Evolutionary conservation across 2,113 vertebrate genomes (phyloP).

Genomic region (Grallaria varia): DNA sequence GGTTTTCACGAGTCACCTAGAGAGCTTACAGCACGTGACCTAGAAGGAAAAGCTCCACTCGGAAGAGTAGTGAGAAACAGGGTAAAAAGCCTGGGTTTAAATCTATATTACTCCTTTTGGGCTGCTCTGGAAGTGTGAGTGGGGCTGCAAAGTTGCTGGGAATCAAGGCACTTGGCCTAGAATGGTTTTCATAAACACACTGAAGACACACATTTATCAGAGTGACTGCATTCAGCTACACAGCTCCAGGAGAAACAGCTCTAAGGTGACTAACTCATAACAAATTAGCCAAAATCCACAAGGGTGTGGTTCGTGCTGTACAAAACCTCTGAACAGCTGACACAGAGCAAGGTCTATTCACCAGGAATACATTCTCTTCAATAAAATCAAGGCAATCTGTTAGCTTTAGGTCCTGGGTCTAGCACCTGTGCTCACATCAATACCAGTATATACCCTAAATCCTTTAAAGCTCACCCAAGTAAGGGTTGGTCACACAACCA

Average conservation of each 20-base stretch:
- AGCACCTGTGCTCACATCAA: not conserved
- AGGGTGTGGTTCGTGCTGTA: constrained; percentile 23
- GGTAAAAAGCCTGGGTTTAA: not conserved
- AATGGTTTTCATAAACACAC: not conserved
- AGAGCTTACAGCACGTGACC: not conserved
- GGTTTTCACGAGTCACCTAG: not conserved
- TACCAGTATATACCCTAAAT: not conserved
- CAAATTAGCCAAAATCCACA: constrained; percentile 46
- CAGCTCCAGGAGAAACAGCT: constrained; percentile 41
- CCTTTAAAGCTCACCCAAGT: not conserved
- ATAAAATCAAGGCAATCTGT: not conserved
- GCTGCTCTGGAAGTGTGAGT: not conserved
- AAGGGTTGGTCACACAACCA: not conserved
- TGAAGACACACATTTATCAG: not conserved
- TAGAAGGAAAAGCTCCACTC: not conserved
- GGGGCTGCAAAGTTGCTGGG: not conserved
- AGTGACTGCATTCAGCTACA: not conserved
- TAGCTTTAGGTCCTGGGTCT: not conserved
- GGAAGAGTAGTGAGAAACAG: not conserved
- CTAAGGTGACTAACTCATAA: not conserved
- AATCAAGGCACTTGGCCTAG: not conserved
- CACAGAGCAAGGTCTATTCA: not conserved
- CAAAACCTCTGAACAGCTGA: not conserved
- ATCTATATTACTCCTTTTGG: not conserved
- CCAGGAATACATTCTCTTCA: not conserved